Base-by-base conservation (phyloP, 2,888 invertebrate species). In the Aporophyla nigra region DNA sequence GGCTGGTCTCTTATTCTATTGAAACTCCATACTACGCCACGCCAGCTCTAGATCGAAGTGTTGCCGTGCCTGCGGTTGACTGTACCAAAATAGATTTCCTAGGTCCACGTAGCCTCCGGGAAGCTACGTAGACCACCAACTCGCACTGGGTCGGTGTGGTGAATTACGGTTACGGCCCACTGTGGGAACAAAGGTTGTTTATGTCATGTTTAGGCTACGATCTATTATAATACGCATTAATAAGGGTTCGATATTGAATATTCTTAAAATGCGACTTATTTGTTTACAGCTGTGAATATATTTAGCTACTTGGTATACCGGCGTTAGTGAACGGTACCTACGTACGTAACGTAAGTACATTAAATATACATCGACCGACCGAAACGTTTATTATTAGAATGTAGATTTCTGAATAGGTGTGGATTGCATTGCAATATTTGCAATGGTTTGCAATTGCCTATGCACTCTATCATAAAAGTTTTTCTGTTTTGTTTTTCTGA, bases 361-460 rank as follows among this genome's bases (percentile, higher is more conserved):
- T 49, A 58, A 69, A 69, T 73, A 67, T 62, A 61, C 63, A 76
- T 63, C 59, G 51, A 51, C 72, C 62, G 71, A 12, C 54, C 67
- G 63, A 80, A 73, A 80, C 73, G 59, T 46, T 58, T 80, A 80
- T 56, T 70, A 76, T 24, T 83, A 83, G 72, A 78, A 56, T 59
- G 54, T 71, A 51, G 59, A 82, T 40, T 72, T 56, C 33, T 46
- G 51, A 69, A 56, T 69, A 76, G 7, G 58, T 54, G 59, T 75
- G 27, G 54, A 62, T 54, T 69, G 59, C 58, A 71, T 53, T 75
- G 59, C 77, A 73, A 56, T 43, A 53, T 58, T 21, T 67, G 21
- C 76, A 24, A 66, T 49, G 63, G 9, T 54, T 46, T 27, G 14
- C 24, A 65, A 53, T 61, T 56, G 9, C 49, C 1, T 46, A 24